Base-by-base conservation (phyloP, 2,113 vertebrate genomes). In the Pipra filicauda region DNA sequence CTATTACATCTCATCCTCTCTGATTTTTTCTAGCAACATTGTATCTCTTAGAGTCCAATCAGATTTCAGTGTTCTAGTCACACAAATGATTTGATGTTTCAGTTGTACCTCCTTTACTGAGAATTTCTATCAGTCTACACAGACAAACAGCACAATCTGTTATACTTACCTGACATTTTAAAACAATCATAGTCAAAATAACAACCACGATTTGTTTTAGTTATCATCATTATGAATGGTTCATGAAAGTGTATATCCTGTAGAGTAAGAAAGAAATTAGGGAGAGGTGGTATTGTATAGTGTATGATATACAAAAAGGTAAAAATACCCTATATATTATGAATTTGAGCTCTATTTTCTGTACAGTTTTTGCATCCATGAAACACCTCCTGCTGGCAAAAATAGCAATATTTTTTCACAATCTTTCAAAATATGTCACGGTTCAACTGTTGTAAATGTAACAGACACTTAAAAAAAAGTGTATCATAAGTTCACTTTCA, bases 391-490 rank as follows among this genome's bases (percentile, higher is more conserved):
- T 82, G 35, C 70, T 85, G 82, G 75, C 51, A 95, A 65, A 93
- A 95, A 79, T 43, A 69, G 22, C 78, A 85, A 28, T 91, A 89
- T 49, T 87, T 96, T 89, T 76, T 86, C 66, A 78, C 61, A 87
- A 6, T 89, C 62, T 93, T 93, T 91, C 81, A 91, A 87, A 88
- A 89, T 70, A 61, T 67, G 76, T 85, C 21, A 33, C 39, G 67
- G 83, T 86, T 93, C 85, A 92, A 82, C 62, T 62, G n/a, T 64
- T 82, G 54, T 55, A 73, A 89, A 82, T 0, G 54, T 28, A 78
- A 65, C 20, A 89, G 62, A 86, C 78, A 61, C 30, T 89, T 95
- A 46, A 0, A 15, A 84, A 69, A 87, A 87, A 43, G n/a, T 55
- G 30, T 43, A 84, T 71, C 87, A 48, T 16, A 55, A 87, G n/a